phyloP scores from a whole-genome alignment of 1,140 invertebrate genomes.

The Listronotus bonariensis region DNA sequence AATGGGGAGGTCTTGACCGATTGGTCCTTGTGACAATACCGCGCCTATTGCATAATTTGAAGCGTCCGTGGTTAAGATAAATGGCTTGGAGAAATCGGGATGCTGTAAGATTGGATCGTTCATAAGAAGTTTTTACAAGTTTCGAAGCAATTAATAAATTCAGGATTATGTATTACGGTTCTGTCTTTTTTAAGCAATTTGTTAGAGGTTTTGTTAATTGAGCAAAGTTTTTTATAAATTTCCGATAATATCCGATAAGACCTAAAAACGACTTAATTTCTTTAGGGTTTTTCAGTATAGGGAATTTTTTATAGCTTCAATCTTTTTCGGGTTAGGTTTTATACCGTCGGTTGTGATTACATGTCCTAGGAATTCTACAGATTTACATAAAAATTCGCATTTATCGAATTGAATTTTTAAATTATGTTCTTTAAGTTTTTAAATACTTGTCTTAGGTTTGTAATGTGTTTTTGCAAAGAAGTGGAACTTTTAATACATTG shows the following conservation, averaged over 20 bases:
- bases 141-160: conserved; percentile 27
- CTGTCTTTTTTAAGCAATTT: conserved; percentile 44
- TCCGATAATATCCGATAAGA: conserved; percentile 20
- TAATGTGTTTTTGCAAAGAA: conserved; percentile 42
- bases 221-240: conserved; percentile 41
- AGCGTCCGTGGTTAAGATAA: conserved; percentile 14
- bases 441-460: conserved; percentile 39
- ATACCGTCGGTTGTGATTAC: conserved; percentile 14
- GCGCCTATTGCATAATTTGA: conserved; percentile 28
- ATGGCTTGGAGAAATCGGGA: conserved; percentile 12
- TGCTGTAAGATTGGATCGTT: conserved; percentile 4
- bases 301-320: conserved; percentile 8
- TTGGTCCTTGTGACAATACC: conserved; percentile 1
- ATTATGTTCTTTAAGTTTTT: conserved; percentile 38
- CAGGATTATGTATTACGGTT: conserved; percentile 10
- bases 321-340: conserved; percentile 24
- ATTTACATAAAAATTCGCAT: conserved; percentile 42
- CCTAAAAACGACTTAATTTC: conserved; percentile 30
- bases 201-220: conserved; percentile 48
- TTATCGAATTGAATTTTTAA: conserved; percentile 46
- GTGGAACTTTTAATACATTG: conserved; percentile 42
- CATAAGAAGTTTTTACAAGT: conserved; percentile 38
- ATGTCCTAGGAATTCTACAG: conserved; percentile 27
- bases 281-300: conserved; percentile 1
- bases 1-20: not conserved